Conservation (phyloP, 1,140 invertebrate species). For the Drosophila busckii region DNA sequence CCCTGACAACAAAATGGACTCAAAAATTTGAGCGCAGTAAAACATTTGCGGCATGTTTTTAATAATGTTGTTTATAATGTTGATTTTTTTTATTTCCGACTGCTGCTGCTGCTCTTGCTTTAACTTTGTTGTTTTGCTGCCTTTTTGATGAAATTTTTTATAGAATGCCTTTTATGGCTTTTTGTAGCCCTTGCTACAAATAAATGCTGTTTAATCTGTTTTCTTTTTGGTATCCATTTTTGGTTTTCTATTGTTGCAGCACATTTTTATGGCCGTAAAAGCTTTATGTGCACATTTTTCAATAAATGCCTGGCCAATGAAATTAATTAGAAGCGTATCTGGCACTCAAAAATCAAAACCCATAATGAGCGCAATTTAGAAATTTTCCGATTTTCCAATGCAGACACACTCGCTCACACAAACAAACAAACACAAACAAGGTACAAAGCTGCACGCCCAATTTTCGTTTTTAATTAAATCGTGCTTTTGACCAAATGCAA, state of each 20-base stretch:
- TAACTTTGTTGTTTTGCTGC: conserved; percentile 12
- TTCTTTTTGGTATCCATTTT: conserved; percentile 37
- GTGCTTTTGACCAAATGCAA: conserved; percentile 37
- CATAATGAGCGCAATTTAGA: conserved; percentile 60
- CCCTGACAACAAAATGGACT: conserved; percentile 65
- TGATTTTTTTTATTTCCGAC: conserved; percentile 44
- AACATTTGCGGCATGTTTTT: conserved; percentile 78
- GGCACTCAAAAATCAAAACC: conserved; percentile 59
- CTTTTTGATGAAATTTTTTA: conserved; percentile 59
- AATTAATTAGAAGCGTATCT: conserved; percentile 55
- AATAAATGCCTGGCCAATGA: conserved; percentile 36
- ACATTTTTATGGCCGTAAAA: conserved; percentile 18
- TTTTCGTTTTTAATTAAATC: conserved; percentile 71
- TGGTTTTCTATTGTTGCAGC: conserved; percentile 21
- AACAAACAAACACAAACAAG: conserved; percentile 34
- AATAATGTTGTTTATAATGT: conserved; percentile 78
- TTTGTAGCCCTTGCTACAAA: conserved; percentile 8
- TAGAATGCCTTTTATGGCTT: conserved; percentile 61
- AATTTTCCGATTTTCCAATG: conserved; percentile 52
- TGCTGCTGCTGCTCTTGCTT: conserved; percentile 3
- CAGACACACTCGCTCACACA: conserved; percentile 12
- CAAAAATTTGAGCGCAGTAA: conserved; percentile 68
- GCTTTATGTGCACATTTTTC: conserved; percentile 24
- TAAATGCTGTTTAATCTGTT: conserved; percentile 48
- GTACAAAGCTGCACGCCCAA: conserved; percentile 37